Evolutionary conservation across 37 sponge, comb jelly and placozoan genomes (phyloP), one percentile per base, ranked within the genome.

Genomic region (Haliclona indistincta): DNA sequence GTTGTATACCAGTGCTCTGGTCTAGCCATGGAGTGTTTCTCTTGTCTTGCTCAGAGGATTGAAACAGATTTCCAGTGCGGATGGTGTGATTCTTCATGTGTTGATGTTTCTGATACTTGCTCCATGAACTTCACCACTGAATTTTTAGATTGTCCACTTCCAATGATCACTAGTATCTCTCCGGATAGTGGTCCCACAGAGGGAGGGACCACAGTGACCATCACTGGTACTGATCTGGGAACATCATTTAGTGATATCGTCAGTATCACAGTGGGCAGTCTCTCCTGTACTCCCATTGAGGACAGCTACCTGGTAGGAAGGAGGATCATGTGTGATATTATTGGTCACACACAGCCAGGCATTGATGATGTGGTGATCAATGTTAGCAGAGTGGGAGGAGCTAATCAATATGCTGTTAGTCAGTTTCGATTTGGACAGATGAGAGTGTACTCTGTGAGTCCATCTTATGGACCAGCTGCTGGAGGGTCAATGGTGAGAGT

Each of bases 141-240:
- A 7, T n/a, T 26, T n/a, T 20, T 20, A 25, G 36, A 54, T 6
- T 87, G 88, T 75, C 67, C 82, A 34, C 10, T 37, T 41, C 90
- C 86, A 13, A 34, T 11, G 4, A 85, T 93, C 17, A 63, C 65
- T 2, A 10, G 23, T 5, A 43, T 94, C 33, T 19, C 19, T 38
- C 95, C 95, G 15, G 34, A 4, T 33, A 71, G 55, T 44, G 79
- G 92, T 34, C 91, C 95, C 28, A 26, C 52, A 55, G 38, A 45
- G 8, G 94, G 94, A 69, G 87, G 90, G 20, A 88, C 84, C 35
- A 53, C 47, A 29, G 43, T 94, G 30, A 82, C 53, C 43, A 74
- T 94, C 58, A 77, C 30, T 38, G 95, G 95, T 19, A 78, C 75
- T 37, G 70, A 94, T 40, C 77, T 94, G 22, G 88, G 88, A 63